Evolutionary conservation across 30 jellyfish, hydroid and myxozoan genomes (phyloP).

Genomic region (Chrysaora quinquecirrha): DNA sequence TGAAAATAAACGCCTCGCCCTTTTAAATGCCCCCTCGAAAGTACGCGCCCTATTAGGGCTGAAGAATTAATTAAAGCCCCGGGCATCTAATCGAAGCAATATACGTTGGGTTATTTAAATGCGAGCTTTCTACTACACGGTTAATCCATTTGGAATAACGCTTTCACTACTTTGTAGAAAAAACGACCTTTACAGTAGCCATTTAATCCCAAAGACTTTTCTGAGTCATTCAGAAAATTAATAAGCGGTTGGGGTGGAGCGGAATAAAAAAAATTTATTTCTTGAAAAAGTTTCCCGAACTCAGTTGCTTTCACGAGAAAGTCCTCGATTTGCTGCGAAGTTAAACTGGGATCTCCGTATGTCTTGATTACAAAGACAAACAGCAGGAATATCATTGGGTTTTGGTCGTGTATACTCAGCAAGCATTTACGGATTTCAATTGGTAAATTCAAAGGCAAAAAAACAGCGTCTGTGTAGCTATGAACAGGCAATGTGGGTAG

Average conservation of each 20-base stretch:
- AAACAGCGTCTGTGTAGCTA: slow-evolving; percentile 7
- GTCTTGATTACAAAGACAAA: slow-evolving; percentile 24
- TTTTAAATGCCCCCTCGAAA: too few species aligned
- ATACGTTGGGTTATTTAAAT: too few species aligned
- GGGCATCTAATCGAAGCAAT: too few species aligned
- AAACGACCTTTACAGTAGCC: slow-evolving; percentile 11
- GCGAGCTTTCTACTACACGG: too few species aligned
- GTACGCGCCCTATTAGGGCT: too few species aligned
- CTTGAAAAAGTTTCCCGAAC: background rate
- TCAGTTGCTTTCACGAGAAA: slow-evolving; percentile 9
- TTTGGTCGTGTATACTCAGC: background rate
- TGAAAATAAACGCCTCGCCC: too few species aligned
- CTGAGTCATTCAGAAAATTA: background rate
- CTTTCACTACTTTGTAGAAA: background rate
- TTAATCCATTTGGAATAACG: background rate
- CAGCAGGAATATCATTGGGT: slow-evolving; percentile 36
- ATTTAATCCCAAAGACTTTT: background rate
- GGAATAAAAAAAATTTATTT: background rate
- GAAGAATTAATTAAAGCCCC: too few species aligned
- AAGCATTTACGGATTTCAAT: slow-evolving; percentile 4
- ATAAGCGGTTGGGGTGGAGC: slow-evolving; percentile 11
- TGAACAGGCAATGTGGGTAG: background rate
- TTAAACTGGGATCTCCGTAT: slow-evolving; percentile 14
- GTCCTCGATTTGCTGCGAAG: background rate
- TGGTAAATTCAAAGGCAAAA: slow-evolving; percentile 27